Evolutionary conservation across 23 tunicate species (phyloP).

Genomic region (Botrylloides violaceus): DNA sequence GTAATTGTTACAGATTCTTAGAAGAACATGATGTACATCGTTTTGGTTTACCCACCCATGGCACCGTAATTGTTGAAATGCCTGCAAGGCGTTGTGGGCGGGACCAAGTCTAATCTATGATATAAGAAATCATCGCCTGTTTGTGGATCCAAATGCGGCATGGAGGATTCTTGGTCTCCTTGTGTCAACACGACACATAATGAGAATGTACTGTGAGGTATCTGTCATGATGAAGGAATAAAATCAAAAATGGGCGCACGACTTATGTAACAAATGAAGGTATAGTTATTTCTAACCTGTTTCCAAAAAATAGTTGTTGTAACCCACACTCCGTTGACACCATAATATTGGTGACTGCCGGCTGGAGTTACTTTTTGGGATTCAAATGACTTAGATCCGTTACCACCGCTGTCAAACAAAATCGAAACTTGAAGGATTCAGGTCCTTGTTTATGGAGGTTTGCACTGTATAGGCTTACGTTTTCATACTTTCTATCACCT

Average conservation of each 20-base stretch:
- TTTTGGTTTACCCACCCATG: conserved; percentile 5
- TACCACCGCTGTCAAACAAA: conserved; percentile 30
- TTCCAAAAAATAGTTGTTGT: conserved; percentile 29
- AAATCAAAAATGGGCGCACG: neutral
- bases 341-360: conserved; percentile 33
- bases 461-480: conserved; percentile 14
- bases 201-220: conserved; percentile 42
- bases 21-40: too few species aligned
- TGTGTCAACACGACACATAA: conserved; percentile 44
- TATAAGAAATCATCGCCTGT: conserved; percentile 35
- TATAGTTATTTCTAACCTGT: conserved; percentile 29
- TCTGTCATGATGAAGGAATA: conserved; percentile 15
- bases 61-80: conserved; percentile 29
- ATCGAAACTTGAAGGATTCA: neutral
- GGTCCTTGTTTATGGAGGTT: too few species aligned
- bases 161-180: conserved; percentile 15
- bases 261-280: neutral
- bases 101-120: conserved; percentile 51
- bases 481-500: conserved; percentile 40
- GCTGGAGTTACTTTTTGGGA: conserved; percentile 34
- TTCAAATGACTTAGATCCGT: conserved; percentile 24
- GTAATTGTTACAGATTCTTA: conserved; percentile 4
- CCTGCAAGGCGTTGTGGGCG: conserved; percentile 28
- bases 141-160: conserved; percentile 7
- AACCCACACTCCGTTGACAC: conserved; percentile 14